These are phyloP conservation scores for Clunio marinus DNA, from an alignment of 2,888 invertebrate species.

Conservation along the genomic window DNA sequence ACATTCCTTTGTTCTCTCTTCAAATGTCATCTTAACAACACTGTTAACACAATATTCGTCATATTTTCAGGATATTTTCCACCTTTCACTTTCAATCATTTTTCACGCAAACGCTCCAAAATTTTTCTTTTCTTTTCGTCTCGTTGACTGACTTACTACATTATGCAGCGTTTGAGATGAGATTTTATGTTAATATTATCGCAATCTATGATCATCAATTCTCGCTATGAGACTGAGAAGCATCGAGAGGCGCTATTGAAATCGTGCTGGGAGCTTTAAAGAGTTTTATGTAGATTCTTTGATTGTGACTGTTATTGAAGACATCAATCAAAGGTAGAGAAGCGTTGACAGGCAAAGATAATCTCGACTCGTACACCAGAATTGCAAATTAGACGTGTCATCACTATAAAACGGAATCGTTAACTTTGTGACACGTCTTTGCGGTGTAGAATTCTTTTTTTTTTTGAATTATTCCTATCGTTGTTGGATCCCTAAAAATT, in stretches of 20 bases:
- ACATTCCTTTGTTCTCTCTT: too few species aligned
- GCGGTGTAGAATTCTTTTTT: too few species aligned
- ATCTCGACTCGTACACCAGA: neutral
- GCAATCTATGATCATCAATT: conserved; percentile 17
- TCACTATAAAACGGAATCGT: conserved; percentile 10
- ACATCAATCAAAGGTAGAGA: conserved; percentile 14
- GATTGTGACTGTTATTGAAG: neutral
- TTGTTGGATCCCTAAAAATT: too few species aligned
- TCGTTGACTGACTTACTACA: conserved; percentile 11
- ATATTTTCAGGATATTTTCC: conserved; percentile 1
- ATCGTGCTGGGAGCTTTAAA: neutral
- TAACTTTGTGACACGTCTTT: neutral
- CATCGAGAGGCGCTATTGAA: neutral
- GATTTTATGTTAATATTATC: conserved; percentile 10
- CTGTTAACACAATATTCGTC: too few species aligned
- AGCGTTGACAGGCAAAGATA: neutral
- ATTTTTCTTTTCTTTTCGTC: neutral
- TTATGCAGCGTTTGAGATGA: neutral
- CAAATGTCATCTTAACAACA: too few species aligned
- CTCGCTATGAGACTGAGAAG: neutral
- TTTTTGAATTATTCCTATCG: too few species aligned
- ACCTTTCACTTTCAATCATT: conserved; percentile 15
- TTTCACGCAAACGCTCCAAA: neutral
- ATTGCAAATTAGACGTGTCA: conserved; percentile 26
- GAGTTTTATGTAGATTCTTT: neutral